Evolutionary conservation across 2,113 vertebrate genomes (phyloP).

Genomic region (Strigops habroptila): DNA sequence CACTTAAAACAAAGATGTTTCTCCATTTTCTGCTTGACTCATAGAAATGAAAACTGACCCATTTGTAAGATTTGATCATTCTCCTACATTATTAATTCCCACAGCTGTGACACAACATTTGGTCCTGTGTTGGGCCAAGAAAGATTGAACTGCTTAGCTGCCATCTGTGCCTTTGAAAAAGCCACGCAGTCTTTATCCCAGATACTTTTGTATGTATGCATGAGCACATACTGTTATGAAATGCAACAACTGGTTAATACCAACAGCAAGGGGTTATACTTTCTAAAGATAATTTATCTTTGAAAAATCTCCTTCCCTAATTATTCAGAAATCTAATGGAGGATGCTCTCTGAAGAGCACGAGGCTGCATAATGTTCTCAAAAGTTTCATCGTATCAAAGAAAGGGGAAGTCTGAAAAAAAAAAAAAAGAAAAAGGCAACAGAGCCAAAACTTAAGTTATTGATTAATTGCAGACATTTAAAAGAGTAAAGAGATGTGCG

Average conservation of each 20-base stretch:
- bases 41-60: background rate
- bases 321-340: background rate
- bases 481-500: background rate
- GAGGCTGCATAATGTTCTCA: background rate
- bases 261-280: background rate
- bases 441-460: background rate
- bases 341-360: background rate
- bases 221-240: background rate
- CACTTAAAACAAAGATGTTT: background rate
- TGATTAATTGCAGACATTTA: background rate
- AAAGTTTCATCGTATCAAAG: background rate
- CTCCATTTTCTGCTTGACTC: background rate
- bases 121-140: background rate
- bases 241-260: background rate
- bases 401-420: background rate
- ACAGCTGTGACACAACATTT: slow-evolving; percentile 1
- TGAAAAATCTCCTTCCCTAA: background rate
- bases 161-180: background rate
- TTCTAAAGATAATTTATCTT: background rate
- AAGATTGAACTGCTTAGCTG: background rate
- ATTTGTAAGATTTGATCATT: background rate
- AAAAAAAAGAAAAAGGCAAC: background rate
- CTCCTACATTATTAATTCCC: background rate
- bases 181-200: background rate
- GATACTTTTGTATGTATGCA: background rate